phyloP scores from a whole-genome alignment of 2,888 invertebrate species.

The Hyles lineata region DNA sequence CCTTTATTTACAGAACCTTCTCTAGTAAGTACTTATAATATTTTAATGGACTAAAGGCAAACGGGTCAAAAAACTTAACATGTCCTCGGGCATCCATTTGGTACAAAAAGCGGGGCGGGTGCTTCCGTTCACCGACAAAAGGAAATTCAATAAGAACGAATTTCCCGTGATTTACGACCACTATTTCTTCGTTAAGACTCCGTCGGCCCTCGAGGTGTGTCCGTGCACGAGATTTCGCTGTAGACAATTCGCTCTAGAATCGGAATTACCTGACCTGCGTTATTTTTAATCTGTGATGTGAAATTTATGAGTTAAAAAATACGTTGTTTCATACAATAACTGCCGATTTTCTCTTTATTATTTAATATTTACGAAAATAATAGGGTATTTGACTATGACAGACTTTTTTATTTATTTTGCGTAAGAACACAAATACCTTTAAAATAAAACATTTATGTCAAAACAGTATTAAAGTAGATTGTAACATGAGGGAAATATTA shows the following conservation, averaged over 20 bases:
- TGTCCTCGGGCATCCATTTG: conserved; percentile 67
- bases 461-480: too few species aligned
- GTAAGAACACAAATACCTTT: too few species aligned
- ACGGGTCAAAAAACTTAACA: conserved; percentile 59
- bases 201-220: conserved; percentile 71
- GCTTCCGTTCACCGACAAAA: conserved; percentile 74
- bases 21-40: too few species aligned
- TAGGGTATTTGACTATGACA: too few species aligned
- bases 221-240: conserved; percentile 67
- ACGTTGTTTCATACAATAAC: too few species aligned
- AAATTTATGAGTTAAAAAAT: too few species aligned
- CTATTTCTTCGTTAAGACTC: conserved; percentile 83
- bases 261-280: conserved; percentile 29
- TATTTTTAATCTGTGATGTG: conserved; percentile 35
- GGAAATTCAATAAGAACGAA: conserved; percentile 84
- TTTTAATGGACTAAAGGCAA: conserved; percentile 24
- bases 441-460: too few species aligned
- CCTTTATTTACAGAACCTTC: too few species aligned
- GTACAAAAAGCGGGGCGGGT: conserved; percentile 74
- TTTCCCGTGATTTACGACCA: conserved; percentile 83
- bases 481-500: too few species aligned
- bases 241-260: conserved; percentile 57
- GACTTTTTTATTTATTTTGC: too few species aligned
- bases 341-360: too few species aligned
- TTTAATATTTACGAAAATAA: too few species aligned